These are phyloP conservation scores for Ceratina calcarata DNA, from an alignment of 1,140 invertebrate genomes.

Conservation along the genomic window DNA sequence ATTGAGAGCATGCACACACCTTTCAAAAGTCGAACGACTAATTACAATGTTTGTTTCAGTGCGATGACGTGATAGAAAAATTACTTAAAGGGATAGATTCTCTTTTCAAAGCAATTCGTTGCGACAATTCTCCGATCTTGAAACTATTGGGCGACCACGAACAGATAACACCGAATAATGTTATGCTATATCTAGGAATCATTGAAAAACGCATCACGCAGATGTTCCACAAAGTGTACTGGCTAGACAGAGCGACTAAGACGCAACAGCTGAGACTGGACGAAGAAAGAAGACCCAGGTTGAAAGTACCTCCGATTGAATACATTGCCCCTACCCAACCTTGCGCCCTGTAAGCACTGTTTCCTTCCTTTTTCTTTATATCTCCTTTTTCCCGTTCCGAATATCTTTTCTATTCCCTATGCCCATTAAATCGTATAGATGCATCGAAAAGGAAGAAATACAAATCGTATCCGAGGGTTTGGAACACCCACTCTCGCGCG, in stretches of 20 bases:
- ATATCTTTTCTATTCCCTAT: background rate
- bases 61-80: slow-evolving; percentile 78
- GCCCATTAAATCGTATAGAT: slow-evolving; percentile 65
- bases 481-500: slow-evolving; percentile 74
- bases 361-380: background rate
- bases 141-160: slow-evolving; percentile 85
- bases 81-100: slow-evolving; percentile 82
- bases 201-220: slow-evolving; percentile 84
- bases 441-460: slow-evolving; percentile 81
- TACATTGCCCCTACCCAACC: slow-evolving; percentile 75
- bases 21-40: too few species aligned
- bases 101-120: slow-evolving; percentile 83
- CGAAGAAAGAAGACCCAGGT: slow-evolving; percentile 70
- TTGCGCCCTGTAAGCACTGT: slow-evolving; percentile 74
- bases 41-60: slow-evolving; percentile 60
- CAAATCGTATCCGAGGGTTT: slow-evolving; percentile 79
- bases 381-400: background rate
- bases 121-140: slow-evolving; percentile 86
- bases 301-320: slow-evolving; percentile 67
- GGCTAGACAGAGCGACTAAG: slow-evolving; percentile 76
- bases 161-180: slow-evolving; percentile 85
- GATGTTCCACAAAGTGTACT: slow-evolving; percentile 81
- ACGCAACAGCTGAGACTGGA: slow-evolving; percentile 63
- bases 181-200: slow-evolving; percentile 87
- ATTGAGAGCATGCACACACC: background rate